Base-by-base conservation (phyloP, 2,888 invertebrate species). In the Drosophila falleni region DNA sequence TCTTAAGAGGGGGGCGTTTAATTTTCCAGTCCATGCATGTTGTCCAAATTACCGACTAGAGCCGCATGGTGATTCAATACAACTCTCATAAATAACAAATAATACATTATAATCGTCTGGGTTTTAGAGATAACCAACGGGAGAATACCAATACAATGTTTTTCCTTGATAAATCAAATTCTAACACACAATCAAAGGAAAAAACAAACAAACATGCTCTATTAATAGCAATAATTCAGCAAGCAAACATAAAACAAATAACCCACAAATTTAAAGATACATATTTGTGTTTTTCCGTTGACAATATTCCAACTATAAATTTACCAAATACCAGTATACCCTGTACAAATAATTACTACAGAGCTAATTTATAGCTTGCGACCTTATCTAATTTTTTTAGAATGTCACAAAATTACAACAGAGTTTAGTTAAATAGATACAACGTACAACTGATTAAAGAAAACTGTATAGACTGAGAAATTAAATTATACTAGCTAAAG, bases 1-100 rank as follows among this genome's bases (percentile, higher is more conserved):
- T 84, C 74, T 78, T 60, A 64, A 50, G 16, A 50, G 49, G 46
- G 58, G 75, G 80, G 80, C 74, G 80, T 74, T 37, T 19, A 39
- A 50, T 50, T 67, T 54, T 51, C 16, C 33, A 23, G 31, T 51
- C 39, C 50, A 26, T 56, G 56, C 33, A 50, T 50, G 23, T 16
- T 55, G 56, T 54, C 41, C 11, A 64, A 49, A 53, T 49, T n/a
- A 50, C 19, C 16, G 41, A 42, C 35, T 47, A 10, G 47, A 35
- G 47, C 47, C 59, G 50, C 59, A 71, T 71, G 55, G 47, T 33
- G 49, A 64, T 66, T 59, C 23, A 3, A 46, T 13, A 37, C 3
- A 35, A 46, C 33, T 56, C 46, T 46, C 16, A 26, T 53, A 56
- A 51, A 60, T 67, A 55, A 65, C 55, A 55, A 54, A 35, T 41